A percentile compares a stretch with the other conserved stretches of the same genome.
Evolutionary conservation across 1,140 invertebrate species (phyloP).

Genomic region (Amyelois transitella): DNA sequence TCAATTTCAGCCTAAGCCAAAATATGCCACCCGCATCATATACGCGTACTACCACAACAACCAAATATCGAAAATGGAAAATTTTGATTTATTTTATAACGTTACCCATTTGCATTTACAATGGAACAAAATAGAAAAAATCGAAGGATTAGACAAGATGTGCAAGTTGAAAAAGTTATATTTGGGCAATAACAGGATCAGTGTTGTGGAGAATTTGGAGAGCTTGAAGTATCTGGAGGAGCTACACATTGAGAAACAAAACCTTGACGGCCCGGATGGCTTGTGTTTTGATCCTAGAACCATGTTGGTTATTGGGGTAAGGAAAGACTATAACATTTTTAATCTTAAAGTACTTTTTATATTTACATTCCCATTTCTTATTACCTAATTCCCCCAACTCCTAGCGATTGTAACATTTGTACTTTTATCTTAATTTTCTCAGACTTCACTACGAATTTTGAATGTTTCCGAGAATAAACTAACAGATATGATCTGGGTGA

Average conservation of each 20-base stretch:
- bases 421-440: conserved; percentile 22
- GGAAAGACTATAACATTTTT: conserved; percentile 21
- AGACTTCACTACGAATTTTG: conserved; percentile 52
- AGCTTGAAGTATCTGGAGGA: conserved; percentile 76
- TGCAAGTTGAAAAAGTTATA: conserved; percentile 79
- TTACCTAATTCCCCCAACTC: too few species aligned
- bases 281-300: conserved; percentile 82
- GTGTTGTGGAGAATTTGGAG: conserved; percentile 80
- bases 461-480: conserved; percentile 65
- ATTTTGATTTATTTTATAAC: conserved; percentile 75
- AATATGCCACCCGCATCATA: conserved; percentile 68
- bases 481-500: conserved; percentile 52
- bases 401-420: too few species aligned
- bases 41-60: conserved; percentile 82
- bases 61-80: conserved; percentile 76
- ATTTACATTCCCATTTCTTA: neutral
- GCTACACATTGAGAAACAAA: conserved; percentile 81
- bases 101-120: conserved; percentile 81
- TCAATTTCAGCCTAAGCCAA: conserved; percentile 76
- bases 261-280: conserved; percentile 69
- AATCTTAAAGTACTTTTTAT: conserved; percentile 4
- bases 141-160: conserved; percentile 77
- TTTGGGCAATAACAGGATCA: conserved; percentile 80
- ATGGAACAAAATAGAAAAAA: conserved; percentile 79
- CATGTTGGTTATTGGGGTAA: conserved; percentile 76